Conservation (phyloP, 2,797 vertebrate species). For the Todus mexicanus region DNA sequence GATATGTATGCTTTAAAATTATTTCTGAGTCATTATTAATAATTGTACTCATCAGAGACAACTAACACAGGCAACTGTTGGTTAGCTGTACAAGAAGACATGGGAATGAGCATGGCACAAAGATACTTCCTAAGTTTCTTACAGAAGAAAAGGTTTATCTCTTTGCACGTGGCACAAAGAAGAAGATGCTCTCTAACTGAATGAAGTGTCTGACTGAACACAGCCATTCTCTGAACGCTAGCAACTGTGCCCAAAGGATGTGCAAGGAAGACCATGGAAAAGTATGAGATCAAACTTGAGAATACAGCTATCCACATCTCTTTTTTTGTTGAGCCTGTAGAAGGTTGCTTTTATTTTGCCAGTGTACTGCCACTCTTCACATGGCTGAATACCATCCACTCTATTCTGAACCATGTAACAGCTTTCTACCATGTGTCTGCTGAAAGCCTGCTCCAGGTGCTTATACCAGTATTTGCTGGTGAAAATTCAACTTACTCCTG, state of each 20-base stretch:
- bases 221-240: too few species aligned
- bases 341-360: neutral
- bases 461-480: neutral
- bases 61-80: neutral
- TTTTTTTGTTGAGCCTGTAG: neutral
- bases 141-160: neutral
- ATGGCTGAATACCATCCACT: too few species aligned
- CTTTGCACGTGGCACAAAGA: neutral
- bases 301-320: neutral
- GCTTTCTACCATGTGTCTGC: fast-evolving
- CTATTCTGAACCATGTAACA: neutral
- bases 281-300: neutral
- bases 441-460: neutral
- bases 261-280: neutral
- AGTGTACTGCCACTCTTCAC: neutral
- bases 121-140: neutral
- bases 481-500: neutral
- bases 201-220: neutral
- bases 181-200: neutral
- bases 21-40: neutral
- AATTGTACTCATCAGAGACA: neutral
- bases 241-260: fast-evolving
- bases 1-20: neutral
- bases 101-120: neutral
- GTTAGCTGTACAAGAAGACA: neutral